Base-by-base conservation (phyloP, 1,140 invertebrate genomes). In the Papilio polytes region DNA sequence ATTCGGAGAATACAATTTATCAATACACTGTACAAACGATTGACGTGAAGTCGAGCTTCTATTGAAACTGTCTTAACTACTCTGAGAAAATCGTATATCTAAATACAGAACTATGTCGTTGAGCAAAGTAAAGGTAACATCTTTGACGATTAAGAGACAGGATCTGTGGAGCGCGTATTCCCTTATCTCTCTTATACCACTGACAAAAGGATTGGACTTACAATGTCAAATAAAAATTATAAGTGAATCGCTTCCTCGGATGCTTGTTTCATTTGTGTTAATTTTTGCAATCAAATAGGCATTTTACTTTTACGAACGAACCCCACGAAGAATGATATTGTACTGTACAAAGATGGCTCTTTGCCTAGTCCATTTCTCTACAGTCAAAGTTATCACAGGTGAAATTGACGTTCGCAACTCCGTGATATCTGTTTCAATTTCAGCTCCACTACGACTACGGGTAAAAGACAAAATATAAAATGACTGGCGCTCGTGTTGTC, bases 351-450 rank as follows among this genome's bases (percentile, higher is more conserved):
- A 13, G 48, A 3, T 8, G 1, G n/a, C 53, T 56, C 1, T n/a
- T 56, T 56, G 53, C 7, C 18, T 20, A 56, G 53, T 56, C 53
- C 53, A n/a, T 56, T 20, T 56, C n/a, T 20, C 7, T 56, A 20
- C 20, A 9, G n/a, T 56, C 53, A 56, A 56, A 56, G 53, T n/a
- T 56, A 56, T 9, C 44, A 26, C 74, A 76, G 74, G 74, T 76
- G 74, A 76, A 76, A 76, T 76, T 76, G 74, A 76, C 74, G 46
- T 76, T 76, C 46, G 46, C n/a, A 76, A 76, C 74, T 76, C 44
- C 72, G 41, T 73, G 44, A 48, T 76, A 76, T 76, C 74, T 76
- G 51, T 76, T 76, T 76, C 74, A 46, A 76, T 53, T 76, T 51
- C 74, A 76, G 74, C 74, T 44, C n/a, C 73, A 15, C 44, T 22